Base-by-base conservation (phyloP, 1,140 invertebrate genomes). In the Megalonaias nervosa region DNA sequence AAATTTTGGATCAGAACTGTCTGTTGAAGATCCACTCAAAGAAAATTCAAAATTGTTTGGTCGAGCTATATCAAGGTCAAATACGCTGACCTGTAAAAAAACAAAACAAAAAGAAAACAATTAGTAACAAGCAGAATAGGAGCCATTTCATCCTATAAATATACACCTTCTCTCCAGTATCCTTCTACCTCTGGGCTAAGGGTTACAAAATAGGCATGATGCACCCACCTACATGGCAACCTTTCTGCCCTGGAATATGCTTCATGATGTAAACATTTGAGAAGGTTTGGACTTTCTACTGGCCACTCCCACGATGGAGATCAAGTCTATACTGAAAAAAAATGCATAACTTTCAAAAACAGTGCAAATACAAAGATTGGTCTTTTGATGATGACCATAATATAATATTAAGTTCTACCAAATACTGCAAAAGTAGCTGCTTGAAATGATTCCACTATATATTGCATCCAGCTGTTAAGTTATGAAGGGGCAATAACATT, bases 1-100 rank as follows among this genome's bases (percentile, higher is more conserved):
- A 88, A 99, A 99, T 60, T 96, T 95, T 92, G 98, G 97, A 89
- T 97, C 95, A n/a, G 67, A 66, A 81, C 96, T 96, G 92, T 97
- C 96, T 92, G 97, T 96, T 11, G 96, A 96, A 38, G 97, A 96
- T 73, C 98, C 97, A 92, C 98, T 97, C 93, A 99, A 97, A 12
- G 96, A 97, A 93, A 98, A 99, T 91, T 97, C 97, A 15, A 97
- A 97, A 3, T 97, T 97, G 80, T 96, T 94, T 92, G 98, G 96
- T 66, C 97, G 93, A 91, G 98, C 96, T 81, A 97, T 92, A 89
- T 99, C 92, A n/a, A 97, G 97, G 89, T 99, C 97, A 2, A 95
- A 97, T 31, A 97, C 97, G 23, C 94, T 96, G 67, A 99, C 97
- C 97, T 99, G 90, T 26, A 81, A 75, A 61, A 48, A 72, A 64